Conservation (phyloP, 2,113 vertebrate genomes). For the Aegypius monachus region DNA sequence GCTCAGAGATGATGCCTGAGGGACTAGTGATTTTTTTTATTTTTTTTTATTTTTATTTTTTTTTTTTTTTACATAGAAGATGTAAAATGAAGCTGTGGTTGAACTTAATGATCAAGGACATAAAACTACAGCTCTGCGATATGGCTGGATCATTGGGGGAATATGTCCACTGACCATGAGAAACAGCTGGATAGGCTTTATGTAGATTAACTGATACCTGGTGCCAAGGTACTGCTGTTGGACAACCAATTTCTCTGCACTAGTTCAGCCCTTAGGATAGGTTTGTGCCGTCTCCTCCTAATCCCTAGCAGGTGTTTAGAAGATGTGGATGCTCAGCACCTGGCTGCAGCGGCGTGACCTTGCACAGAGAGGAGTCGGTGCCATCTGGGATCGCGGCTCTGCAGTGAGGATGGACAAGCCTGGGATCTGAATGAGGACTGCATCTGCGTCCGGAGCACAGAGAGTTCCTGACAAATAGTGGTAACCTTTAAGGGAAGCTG, state of each 20-base stretch:
- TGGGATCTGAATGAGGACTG: not conserved
- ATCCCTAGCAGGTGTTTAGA: not conserved
- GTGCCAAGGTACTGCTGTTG: not conserved
- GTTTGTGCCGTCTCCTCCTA: not conserved
- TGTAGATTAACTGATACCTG: constrained; percentile 6
- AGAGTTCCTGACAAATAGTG: constrained; percentile 7
- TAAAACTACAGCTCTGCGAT: not conserved
- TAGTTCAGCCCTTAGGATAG: not conserved
- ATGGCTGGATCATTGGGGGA: not conserved
- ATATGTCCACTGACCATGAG: not conserved
- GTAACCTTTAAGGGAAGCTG: constrained; percentile 27
- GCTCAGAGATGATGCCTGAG: not conserved
- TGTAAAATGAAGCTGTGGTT: not conserved
- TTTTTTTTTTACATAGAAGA: not conserved
- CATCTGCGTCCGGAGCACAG: rapidly evolving
- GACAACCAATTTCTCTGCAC: not conserved
- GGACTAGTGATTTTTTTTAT: not conserved
- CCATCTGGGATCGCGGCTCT: rapidly evolving
- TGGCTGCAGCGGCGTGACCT: not conserved
- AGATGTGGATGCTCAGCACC: not conserved
- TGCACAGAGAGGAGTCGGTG: rapidly evolving
- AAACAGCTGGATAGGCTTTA: constrained; percentile 16
- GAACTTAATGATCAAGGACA: not conserved
- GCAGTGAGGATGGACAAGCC: not conserved
- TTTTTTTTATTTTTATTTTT: not conserved